A percentile compares a stretch with the other conserved stretches of the same genome.
Evolutionary conservation across 2,113 vertebrate species (phyloP).

Genomic region (Syngnathus scovelli): DNA sequence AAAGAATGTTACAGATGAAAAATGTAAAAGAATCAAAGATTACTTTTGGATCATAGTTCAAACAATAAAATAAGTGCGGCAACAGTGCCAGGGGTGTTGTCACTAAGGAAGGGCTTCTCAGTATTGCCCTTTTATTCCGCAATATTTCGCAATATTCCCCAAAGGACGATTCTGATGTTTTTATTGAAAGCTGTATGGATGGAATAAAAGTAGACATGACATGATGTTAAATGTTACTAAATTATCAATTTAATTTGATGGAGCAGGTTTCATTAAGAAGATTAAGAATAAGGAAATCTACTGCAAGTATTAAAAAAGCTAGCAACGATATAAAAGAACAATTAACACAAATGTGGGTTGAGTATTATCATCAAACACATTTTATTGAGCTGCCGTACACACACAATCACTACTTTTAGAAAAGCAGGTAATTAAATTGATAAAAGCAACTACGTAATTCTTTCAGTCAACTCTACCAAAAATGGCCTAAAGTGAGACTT

Average conservation of each 20-base stretch:
- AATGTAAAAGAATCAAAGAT: not conserved
- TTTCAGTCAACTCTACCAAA: not conserved
- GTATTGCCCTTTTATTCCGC: not conserved
- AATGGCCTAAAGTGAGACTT: not conserved
- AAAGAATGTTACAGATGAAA: not conserved
- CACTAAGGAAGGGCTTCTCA: not conserved
- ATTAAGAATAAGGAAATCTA: too few species aligned
- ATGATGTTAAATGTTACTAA: too few species aligned
- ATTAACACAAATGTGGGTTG: constrained; percentile 21
- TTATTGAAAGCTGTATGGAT: too few species aligned
- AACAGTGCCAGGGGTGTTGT: too few species aligned
- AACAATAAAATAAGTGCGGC: too few species aligned
- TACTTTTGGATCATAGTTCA: too few species aligned
- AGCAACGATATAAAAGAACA: constrained; percentile 9
- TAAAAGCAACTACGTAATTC: not conserved
- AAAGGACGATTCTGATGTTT: too few species aligned
- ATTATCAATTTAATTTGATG: too few species aligned
- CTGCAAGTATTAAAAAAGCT: too few species aligned
- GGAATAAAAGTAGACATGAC: too few species aligned
- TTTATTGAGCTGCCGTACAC: constrained; percentile 50
- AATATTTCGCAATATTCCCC: not conserved
- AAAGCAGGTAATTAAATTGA: not conserved
- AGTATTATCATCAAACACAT: constrained; percentile 6
- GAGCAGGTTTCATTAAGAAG: too few species aligned
- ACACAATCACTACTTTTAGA: constrained; percentile 18